phyloP scores from a whole-genome alignment of 2,888 invertebrate species.

The Cosmorhoe ocellata region DNA sequence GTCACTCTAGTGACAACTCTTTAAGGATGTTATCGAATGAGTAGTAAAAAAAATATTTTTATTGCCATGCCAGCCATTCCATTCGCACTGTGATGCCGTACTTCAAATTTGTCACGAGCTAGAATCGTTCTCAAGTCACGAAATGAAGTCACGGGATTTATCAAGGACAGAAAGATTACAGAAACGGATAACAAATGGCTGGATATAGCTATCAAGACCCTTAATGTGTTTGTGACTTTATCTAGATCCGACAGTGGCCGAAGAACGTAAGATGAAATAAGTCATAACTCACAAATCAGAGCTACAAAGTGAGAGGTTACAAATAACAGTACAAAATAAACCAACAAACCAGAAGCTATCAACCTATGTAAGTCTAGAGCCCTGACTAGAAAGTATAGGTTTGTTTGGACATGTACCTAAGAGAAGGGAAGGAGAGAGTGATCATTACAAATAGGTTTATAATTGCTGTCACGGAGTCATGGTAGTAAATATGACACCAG shows the following conservation, averaged over 20 bases:
- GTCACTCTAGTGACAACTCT: too few species aligned
- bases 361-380: too few species aligned
- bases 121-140: conserved; percentile 49
- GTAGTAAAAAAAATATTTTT: too few species aligned
- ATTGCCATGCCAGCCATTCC: conserved; percentile 3
- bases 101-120: conserved; percentile 54
- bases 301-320: too few species aligned
- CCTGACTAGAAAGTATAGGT: conserved; percentile 19
- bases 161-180: conserved; percentile 30
- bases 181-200: conserved; percentile 22
- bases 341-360: too few species aligned
- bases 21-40: too few species aligned
- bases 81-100: conserved; percentile 4
- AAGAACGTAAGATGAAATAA: too few species aligned
- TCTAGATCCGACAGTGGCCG: conserved; percentile 7
- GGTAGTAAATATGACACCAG: conserved; percentile 11
- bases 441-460: conserved; percentile 30
- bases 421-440: conserved; percentile 26
- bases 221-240: conserved; percentile 9
- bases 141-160: conserved; percentile 33
- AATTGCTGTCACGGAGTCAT: conserved; percentile 20
- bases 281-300: too few species aligned
- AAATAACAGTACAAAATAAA: too few species aligned
- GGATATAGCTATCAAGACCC: conserved; percentile 20
- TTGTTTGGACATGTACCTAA: conserved; percentile 7